phyloP scores from a whole-genome alignment of 2,888 invertebrate genomes.

The Apotomis betuletana region DNA sequence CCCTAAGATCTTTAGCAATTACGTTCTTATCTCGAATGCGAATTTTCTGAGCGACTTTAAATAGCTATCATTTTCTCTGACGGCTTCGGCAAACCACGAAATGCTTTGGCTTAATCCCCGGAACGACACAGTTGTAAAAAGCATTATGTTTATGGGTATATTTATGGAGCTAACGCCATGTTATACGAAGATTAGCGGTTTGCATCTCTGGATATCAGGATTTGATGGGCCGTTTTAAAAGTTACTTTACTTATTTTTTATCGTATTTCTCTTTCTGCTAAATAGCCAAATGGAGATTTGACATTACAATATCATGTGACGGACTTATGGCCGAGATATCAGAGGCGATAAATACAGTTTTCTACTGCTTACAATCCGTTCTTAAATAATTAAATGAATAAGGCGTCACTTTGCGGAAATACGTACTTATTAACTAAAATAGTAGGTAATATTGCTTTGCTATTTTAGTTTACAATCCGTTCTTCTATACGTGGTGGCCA shows the following conservation, averaged over 20 bases:
- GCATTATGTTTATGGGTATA: constrained; percentile 58
- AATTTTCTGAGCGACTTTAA: constrained; percentile 76
- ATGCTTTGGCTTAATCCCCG: constrained; percentile 60
- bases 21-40: constrained; percentile 72
- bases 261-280: background rate
- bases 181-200: constrained; percentile 27
- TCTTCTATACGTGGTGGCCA: too few species aligned
- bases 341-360: too few species aligned
- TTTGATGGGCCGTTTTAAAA: background rate
- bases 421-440: too few species aligned
- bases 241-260: background rate
- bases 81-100: constrained; percentile 59
- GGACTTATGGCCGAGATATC: too few species aligned
- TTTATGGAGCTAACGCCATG: constrained; percentile 41
- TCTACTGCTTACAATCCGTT: too few species aligned
- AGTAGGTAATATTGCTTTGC: too few species aligned
- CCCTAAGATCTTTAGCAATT: constrained; percentile 71
- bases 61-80: constrained; percentile 72
- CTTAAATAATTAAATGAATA: too few species aligned
- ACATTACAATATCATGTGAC: too few species aligned
- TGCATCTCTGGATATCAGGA: background rate
- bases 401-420: too few species aligned
- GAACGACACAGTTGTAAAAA: constrained; percentile 60
- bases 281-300: too few species aligned
- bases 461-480: too few species aligned